Evolutionary conservation across 2,797 vertebrate species (phyloP).

Genomic region (Danionella dracula): DNA sequence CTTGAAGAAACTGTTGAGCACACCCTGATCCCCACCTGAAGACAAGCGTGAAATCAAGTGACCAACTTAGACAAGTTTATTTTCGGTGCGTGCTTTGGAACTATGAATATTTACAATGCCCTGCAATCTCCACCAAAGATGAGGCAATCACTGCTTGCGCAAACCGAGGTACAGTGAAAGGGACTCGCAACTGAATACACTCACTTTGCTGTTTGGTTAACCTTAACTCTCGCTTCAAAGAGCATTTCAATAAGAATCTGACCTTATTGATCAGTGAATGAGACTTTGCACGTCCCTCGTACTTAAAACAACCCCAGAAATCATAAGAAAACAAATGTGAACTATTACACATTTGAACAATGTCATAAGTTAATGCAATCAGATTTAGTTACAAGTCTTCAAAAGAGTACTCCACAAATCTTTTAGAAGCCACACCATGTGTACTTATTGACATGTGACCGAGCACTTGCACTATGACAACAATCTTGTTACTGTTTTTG

Average conservation of each 20-base stretch:
- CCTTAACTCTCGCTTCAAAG: not conserved
- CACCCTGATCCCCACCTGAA: constrained; percentile 94
- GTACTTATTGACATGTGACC: no score
- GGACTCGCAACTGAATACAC: not conserved
- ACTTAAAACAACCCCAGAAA: no score
- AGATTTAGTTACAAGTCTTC: no score
- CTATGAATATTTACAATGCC: not conserved
- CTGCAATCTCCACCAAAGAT: not conserved
- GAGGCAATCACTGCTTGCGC: not conserved
- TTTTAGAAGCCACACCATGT: no score
- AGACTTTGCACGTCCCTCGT: not conserved
- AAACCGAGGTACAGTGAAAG: not conserved
- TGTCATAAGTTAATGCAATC: no score
- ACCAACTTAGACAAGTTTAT: not conserved
- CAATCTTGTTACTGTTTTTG: no score
- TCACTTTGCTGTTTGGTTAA: not conserved
- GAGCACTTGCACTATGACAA: no score
- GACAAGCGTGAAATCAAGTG: constrained; percentile 4
- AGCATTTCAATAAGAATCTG: not conserved
- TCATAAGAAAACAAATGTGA: no score
- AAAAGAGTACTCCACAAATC: no score
- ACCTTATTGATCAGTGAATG: not conserved
- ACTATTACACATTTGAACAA: no score
- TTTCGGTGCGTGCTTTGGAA: not conserved
- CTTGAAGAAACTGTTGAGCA: constrained; percentile 94